Evolutionary conservation across 2,888 invertebrate genomes (phyloP).

Genomic region (Pinctada fucata): DNA sequence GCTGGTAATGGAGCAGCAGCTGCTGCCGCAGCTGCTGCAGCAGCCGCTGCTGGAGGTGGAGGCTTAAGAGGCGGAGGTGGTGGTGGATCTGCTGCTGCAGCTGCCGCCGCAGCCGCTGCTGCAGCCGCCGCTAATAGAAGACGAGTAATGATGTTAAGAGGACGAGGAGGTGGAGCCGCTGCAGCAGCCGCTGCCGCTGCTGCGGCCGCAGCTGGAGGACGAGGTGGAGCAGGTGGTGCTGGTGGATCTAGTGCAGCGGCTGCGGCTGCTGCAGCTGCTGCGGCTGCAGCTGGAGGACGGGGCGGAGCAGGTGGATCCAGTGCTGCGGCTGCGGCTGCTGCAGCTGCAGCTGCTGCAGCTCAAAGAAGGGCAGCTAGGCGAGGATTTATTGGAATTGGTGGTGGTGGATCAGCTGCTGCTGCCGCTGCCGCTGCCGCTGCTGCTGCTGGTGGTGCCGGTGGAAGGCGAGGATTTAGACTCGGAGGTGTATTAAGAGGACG

Average conservation of each 20-base stretch:
- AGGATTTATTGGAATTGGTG: neutral
- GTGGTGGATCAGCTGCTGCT: neutral
- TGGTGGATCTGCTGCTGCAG: neutral
- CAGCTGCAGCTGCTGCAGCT: neutral
- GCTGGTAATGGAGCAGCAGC: neutral
- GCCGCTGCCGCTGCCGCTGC: constrained; percentile 2
- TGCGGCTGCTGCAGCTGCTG: neutral
- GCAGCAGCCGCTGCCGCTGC: neutral
- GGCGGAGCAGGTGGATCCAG: too few species aligned
- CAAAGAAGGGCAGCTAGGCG: neutral
- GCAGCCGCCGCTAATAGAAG: neutral
- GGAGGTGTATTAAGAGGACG: too few species aligned
- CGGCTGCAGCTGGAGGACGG: neutral
- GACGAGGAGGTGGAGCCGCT: neutral
- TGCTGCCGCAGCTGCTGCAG: neutral
- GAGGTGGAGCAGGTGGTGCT: neutral
- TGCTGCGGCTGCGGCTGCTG: too few species aligned
- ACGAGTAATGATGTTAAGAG: neutral
- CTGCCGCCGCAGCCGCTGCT: neutral
- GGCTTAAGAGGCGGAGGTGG: neutral
- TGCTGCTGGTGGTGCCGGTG: neutral
- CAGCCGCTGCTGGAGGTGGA: neutral
- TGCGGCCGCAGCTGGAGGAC: neutral
- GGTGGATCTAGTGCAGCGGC: neutral
- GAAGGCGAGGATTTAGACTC: neutral